A percentile compares a stretch with the other conserved stretches of the same genome.
These are phyloP conservation scores for Megastigmus dorsalis DNA, from an alignment of 2,888 invertebrate genomes.

Conservation along the genomic window DNA sequence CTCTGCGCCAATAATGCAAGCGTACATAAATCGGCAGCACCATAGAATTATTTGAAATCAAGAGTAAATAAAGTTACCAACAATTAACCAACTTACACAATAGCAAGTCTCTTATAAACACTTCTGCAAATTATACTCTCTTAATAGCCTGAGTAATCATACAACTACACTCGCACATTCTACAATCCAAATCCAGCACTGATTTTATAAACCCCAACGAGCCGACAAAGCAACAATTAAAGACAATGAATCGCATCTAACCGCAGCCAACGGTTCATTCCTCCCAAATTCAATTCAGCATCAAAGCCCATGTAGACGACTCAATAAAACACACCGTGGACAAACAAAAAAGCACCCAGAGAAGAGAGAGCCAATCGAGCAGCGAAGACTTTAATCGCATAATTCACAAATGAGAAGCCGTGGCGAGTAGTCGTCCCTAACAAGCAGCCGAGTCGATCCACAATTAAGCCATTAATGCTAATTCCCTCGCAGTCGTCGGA, in stretches of 20 bases:
- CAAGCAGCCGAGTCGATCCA: background rate
- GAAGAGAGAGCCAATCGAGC: background rate
- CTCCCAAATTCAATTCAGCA: background rate
- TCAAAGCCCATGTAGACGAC: background rate
- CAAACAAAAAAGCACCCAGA: background rate
- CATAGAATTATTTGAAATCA: no score
- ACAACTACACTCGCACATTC: no score
- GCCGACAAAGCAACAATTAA: constrained; percentile 4
- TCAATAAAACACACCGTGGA: no score
- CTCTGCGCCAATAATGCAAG: no score
- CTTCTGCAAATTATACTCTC: no score
- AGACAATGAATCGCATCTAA: background rate
- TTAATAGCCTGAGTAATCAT: no score
- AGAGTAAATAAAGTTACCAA: no score
- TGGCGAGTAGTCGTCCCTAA: no score
- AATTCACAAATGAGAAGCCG: background rate
- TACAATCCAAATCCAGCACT: background rate
- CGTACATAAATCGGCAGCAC: no score
- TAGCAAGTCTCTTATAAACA: no score
- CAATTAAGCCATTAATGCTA: constrained; percentile 24
- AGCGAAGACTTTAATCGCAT: background rate
- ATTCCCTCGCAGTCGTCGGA: background rate
- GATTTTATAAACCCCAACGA: background rate
- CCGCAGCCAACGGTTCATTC: background rate
- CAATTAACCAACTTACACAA: no score